Evolutionary conservation across 2,113 vertebrate genomes (phyloP).

Genomic region (Cheirogaleus medius): DNA sequence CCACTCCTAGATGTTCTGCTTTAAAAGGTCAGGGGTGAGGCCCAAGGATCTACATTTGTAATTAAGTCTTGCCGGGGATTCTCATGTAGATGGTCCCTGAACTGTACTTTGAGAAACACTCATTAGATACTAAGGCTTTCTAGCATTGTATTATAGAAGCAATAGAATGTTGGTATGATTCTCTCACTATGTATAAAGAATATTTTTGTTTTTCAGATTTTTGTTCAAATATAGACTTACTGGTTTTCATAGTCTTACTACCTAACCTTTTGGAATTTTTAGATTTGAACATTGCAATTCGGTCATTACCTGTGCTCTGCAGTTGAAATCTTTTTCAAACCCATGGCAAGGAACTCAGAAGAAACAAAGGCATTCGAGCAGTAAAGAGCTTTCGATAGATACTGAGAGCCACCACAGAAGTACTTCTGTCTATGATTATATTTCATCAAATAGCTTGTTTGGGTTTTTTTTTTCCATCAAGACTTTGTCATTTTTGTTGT

Average conservation of each 20-base stretch:
- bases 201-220: not conserved
- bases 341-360: not conserved
- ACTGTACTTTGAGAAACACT: not conserved
- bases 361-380: not conserved
- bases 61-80: not conserved
- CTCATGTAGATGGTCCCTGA: rapidly evolving
- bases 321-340: not conserved
- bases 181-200: not conserved
- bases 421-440: not conserved
- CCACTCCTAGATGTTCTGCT: not conserved
- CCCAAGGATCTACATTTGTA: not conserved
- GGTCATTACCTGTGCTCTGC: not conserved
- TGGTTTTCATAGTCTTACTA: not conserved
- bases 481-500: not conserved
- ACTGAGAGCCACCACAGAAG: not conserved
- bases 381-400: not conserved
- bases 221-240: not conserved
- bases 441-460: not conserved
- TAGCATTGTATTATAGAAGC: not conserved
- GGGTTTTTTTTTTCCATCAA: not conserved
- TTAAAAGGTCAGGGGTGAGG: not conserved
- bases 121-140: not conserved
- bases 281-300: not conserved
- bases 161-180: not conserved
- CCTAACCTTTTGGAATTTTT: not conserved